Percentiles rank a stretch among this genome's conserved stretches.
These are phyloP conservation scores for Oncorhynchus tshawytscha DNA, from an alignment of 2,113 vertebrate species.

Conservation along the genomic window DNA sequence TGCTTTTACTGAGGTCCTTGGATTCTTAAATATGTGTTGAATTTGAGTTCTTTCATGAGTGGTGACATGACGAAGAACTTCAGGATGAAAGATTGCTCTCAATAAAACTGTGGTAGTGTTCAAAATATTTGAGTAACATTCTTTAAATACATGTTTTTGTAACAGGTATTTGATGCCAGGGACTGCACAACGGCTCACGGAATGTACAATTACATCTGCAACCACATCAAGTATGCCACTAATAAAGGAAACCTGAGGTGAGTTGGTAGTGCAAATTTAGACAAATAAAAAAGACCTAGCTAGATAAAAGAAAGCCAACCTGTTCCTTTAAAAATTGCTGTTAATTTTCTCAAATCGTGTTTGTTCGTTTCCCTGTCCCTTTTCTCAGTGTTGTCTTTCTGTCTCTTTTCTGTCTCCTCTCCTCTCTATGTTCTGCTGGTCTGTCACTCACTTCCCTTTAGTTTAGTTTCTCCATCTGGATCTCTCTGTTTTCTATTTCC, in stretches of 20 bases:
- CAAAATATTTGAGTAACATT: too few relatives aligned
- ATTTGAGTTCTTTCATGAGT: too few relatives aligned
- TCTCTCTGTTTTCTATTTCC: constrained; percentile 32
- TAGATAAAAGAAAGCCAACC: too few relatives aligned
- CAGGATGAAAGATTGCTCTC: too few relatives aligned
- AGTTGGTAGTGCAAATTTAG: constrained; percentile 21
- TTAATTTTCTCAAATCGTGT: neutral
- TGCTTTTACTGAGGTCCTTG: neutral
- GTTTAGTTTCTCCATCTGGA: neutral
- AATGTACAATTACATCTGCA: constrained; percentile 99
- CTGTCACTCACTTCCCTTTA: too few relatives aligned
- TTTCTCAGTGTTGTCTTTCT: neutral
- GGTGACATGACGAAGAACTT: too few relatives aligned
- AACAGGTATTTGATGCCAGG: constrained; percentile 93
- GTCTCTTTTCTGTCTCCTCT: neutral
- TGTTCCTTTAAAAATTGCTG: too few relatives aligned
- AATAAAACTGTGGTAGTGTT: too few relatives aligned
- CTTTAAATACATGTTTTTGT: neutral
- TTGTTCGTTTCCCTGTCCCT: neutral
- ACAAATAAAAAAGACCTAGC: too few relatives aligned
- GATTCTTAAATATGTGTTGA: too few relatives aligned
- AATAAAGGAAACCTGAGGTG: constrained; percentile 99
- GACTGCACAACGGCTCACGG: constrained; percentile 96
- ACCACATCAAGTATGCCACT: constrained; percentile 97
- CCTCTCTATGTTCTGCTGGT: constrained; percentile 6